These are phyloP conservation scores for Anser cygnoides DNA, from an alignment of 2,113 vertebrate species.

Conservation along the genomic window DNA sequence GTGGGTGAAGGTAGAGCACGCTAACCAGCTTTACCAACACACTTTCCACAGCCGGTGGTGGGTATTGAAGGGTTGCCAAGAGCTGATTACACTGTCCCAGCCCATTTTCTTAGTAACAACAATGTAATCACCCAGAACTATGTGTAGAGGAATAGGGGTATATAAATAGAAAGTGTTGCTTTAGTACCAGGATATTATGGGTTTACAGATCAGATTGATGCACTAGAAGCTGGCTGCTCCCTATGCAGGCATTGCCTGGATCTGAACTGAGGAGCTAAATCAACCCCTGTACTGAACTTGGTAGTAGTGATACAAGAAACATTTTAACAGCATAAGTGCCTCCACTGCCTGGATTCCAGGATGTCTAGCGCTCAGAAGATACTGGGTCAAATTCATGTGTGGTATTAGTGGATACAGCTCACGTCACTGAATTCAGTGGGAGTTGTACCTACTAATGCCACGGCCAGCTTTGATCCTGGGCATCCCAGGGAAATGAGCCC, in stretches of 20 bases:
- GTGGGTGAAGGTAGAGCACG: not conserved
- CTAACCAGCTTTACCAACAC: not conserved
- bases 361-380: not conserved
- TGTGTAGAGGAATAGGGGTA: not conserved
- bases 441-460: not conserved
- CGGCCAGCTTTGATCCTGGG: conserved; percentile 2
- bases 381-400: not conserved
- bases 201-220: not conserved
- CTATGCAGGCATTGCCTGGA: not conserved
- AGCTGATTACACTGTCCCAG: not conserved
- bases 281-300: not conserved
- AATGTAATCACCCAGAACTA: not conserved
- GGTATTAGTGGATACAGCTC: not conserved
- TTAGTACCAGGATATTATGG: not conserved
- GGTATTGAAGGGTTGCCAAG: not conserved
- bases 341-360: not conserved
- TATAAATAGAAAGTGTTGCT: not conserved
- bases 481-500: conserved; percentile 24
- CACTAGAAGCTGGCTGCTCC: conserved; percentile 57
- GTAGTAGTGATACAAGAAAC: not conserved
- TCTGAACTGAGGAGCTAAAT: not conserved
- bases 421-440: not conserved
- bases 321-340: not conserved
- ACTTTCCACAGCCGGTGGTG: not conserved
- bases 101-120: not conserved